phyloP scores from a whole-genome alignment of 2,888 invertebrate genomes.

The Eurytoma adleriae region DNA sequence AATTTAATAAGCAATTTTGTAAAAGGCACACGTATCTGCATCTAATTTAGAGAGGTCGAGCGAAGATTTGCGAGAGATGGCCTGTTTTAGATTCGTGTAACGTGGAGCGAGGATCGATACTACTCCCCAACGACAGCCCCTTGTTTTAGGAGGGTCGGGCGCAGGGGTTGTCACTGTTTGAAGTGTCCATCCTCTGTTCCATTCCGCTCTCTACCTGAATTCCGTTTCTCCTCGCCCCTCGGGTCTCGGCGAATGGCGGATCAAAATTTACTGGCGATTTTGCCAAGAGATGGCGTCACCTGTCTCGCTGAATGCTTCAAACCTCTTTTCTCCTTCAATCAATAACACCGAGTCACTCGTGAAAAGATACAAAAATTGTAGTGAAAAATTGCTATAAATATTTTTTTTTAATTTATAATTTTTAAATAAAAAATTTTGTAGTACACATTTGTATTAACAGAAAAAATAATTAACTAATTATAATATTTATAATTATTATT shows the following conservation, averaged over 20 bases:
- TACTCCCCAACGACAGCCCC: slow-evolving; percentile 63
- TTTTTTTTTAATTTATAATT: slow-evolving; percentile 19
- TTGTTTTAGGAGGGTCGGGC: slow-evolving; percentile 61
- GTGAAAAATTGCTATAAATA: neutral
- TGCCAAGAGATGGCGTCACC: slow-evolving; percentile 73
- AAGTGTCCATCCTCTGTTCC: slow-evolving; percentile 58
- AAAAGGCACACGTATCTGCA: slow-evolving; percentile 49
- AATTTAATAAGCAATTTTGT: slow-evolving; percentile 47
- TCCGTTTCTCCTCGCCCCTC: slow-evolving; percentile 60
- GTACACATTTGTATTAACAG: neutral
- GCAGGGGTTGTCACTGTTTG: slow-evolving; percentile 62
- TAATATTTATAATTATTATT: neutral
- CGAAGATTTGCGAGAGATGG: slow-evolving; percentile 48
- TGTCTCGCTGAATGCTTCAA: slow-evolving; percentile 46
- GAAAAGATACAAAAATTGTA: neutral
- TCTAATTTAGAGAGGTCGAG: slow-evolving; percentile 49
- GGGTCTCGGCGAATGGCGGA: slow-evolving; percentile 55
- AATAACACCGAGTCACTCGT: slow-evolving; percentile 35
- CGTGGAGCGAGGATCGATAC: slow-evolving; percentile 72
- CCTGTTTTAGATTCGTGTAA: slow-evolving; percentile 68
- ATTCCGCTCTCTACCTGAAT: slow-evolving; percentile 58
- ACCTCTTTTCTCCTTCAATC: slow-evolving; percentile 41
- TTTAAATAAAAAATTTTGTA: neutral
- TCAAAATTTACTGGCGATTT: slow-evolving; percentile 64
- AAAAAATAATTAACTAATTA: no score